Conservation (phyloP, 2,888 invertebrate genomes). For the Zaprionus bogoriensis region DNA sequence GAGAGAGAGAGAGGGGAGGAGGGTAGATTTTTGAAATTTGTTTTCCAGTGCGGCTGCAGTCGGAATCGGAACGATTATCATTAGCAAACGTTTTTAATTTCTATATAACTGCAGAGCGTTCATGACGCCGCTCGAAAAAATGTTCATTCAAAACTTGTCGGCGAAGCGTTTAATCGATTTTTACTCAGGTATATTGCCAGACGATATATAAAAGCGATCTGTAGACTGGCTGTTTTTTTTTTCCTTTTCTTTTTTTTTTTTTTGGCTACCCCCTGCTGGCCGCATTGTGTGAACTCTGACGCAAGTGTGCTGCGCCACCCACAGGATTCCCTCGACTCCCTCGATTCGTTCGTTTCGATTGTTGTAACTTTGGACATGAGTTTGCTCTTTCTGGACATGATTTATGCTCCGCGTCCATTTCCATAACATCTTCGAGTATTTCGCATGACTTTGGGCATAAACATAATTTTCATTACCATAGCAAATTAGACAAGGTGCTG, state of each 20-base stretch:
- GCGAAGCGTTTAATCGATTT: slow-evolving; percentile 79
- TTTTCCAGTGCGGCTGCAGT: slow-evolving; percentile 8
- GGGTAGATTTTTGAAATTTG: slow-evolving; percentile 10
- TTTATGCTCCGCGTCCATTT: slow-evolving; percentile 55
- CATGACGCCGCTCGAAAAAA: slow-evolving; percentile 54
- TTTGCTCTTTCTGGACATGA: slow-evolving; percentile 61
- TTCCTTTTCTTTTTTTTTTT: slow-evolving; percentile 5
- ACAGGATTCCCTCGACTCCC: too few species aligned
- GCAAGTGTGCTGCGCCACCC: slow-evolving; percentile 63
- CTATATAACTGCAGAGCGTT: slow-evolving; percentile 38
- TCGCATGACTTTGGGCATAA: slow-evolving; percentile 59
- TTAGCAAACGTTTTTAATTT: slow-evolving; percentile 63
- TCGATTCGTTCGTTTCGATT: too few species aligned
- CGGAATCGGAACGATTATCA: slow-evolving; percentile 56
- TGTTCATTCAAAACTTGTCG: slow-evolving; percentile 73
- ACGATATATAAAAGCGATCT: slow-evolving; percentile 1
- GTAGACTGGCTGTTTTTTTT: too few species aligned
- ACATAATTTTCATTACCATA: slow-evolving; percentile 74
- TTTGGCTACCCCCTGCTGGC: slow-evolving; percentile 54
- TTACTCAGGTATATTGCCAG: slow-evolving; percentile 38
- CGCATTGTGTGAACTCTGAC: slow-evolving; percentile 56
- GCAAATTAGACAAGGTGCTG: slow-evolving; percentile 80
- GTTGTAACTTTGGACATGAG: slow-evolving; percentile 42
- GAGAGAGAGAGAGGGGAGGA: slow-evolving; percentile 1
- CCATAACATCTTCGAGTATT: slow-evolving; percentile 33